Evolutionary conservation across 2,888 invertebrate species (phyloP), one percentile per base, ranked within the genome.

Genomic region (Troides helena): DNA sequence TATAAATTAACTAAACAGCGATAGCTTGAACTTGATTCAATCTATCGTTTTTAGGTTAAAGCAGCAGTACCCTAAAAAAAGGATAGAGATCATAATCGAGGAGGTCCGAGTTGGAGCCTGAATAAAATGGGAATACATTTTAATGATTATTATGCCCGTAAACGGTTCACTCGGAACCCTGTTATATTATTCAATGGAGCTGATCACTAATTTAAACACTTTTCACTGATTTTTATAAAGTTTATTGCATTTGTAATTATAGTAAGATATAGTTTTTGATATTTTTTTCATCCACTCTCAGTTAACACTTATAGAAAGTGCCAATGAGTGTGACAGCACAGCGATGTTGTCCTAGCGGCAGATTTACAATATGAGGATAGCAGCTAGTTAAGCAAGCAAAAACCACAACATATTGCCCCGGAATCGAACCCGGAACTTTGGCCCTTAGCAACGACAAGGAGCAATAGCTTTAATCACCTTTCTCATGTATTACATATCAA

Each of bases 61-160:
- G 30, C 62, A 65, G 64, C 76, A 80, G 86, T 77, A 81, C 86
- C 84, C 89, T 84, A 87, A 86, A 85, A 86, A 84, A 86, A 86
- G 85, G 86, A 89, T 88, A 89, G 84, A 89, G 91, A 92, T 92
- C 88, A 82, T 90, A 90, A 92, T 91, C 91, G 86, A 78, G 77
- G 80, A 85, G 87, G 84, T 83, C 82, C 81, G 86, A 88, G 84
- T 87, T 85, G 79, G 85, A 85, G 84, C 83, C 86, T 86, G 84
- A 90, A 90, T 89, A 89, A 90, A 88, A 89, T 89, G 86, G 86
- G 85, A 87, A 90, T 86, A 87, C 81, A 85, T 88, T 88, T 89
- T 90, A 90, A 90, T 90, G 89, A 91, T 89, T 88, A 90, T 89
- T 87, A 91, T 90, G 84, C 81, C 88, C 88, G 81, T 89, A 87